Conservation (phyloP, 2,113 vertebrate genomes). For the Merops nubicus region DNA sequence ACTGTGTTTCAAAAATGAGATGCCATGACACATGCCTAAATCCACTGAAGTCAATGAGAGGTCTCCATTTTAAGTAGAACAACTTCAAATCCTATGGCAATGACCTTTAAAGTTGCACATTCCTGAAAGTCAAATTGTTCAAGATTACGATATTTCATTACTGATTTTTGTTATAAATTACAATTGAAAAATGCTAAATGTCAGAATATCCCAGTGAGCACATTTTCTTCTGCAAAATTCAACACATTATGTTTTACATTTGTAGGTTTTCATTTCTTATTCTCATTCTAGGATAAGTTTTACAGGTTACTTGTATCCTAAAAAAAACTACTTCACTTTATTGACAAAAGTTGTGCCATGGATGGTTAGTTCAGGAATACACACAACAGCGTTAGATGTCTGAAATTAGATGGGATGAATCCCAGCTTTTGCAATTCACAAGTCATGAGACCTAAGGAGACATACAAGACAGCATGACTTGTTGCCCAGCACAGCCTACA, state of each 20-base stretch:
- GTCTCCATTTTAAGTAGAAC: background rate
- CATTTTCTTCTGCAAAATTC: background rate
- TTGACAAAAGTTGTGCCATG: fast-evolving
- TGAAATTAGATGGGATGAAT: background rate
- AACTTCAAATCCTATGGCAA: background rate
- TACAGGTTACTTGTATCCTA: background rate
- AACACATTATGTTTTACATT: background rate
- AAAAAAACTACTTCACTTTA: background rate
- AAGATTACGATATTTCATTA: background rate
- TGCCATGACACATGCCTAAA: background rate
- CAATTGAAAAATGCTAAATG: background rate
- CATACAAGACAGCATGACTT: background rate
- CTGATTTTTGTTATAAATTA: background rate
- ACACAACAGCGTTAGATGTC: background rate
- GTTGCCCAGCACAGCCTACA: background rate
- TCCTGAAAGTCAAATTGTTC: background rate
- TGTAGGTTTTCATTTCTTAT: background rate
- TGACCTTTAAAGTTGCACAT: background rate
- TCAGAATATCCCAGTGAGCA: background rate
- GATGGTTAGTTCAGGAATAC: background rate
- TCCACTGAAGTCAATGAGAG: background rate
- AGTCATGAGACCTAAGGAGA: background rate
- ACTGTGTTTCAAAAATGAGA: background rate
- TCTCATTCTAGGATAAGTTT: background rate
- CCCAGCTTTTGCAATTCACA: background rate